These are phyloP conservation scores for Porites evermanni DNA, from an alignment of 92 coral and sea anemone species.

Conservation along the genomic window DNA sequence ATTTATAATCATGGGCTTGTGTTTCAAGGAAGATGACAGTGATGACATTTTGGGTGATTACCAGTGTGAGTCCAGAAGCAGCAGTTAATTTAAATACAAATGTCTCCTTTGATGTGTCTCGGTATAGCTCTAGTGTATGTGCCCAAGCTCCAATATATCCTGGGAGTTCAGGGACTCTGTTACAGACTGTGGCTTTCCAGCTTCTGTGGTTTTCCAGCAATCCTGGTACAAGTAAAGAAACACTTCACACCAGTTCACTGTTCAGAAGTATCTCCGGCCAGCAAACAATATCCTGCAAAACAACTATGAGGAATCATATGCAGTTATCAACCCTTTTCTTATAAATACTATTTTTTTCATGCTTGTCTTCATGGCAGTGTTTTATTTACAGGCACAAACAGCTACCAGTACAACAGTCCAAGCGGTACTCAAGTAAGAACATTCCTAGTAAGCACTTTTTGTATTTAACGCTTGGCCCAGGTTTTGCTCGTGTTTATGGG, in stretches of 20 bases:
- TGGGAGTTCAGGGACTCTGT: slow-evolving; percentile 6
- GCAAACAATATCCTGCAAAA: slow-evolving; percentile 22
- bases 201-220: slow-evolving; percentile 40
- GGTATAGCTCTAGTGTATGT: too few relatives aligned
- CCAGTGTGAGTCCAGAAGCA: too few relatives aligned
- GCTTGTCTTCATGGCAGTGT: slow-evolving; percentile 46
- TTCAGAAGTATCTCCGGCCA: slow-evolving; percentile 23
- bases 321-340: slow-evolving; percentile 29
- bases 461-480: slow-evolving; percentile 35
- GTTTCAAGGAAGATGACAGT: too few relatives aligned
- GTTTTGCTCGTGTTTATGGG: slow-evolving; percentile 22
- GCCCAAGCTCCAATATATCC: slow-evolving; percentile 24
- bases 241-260: slow-evolving; percentile 20
- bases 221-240: slow-evolving; percentile 49
- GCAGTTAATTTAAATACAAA: too few relatives aligned
- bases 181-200: slow-evolving; percentile 47
- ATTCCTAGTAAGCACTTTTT: slow-evolving; percentile 29
- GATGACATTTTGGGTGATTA: too few relatives aligned
- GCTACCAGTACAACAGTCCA: not conserved
- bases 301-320: slow-evolving; percentile 36
- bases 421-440: not conserved
- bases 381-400: slow-evolving; percentile 20
- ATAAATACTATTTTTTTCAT: slow-evolving; percentile 27
- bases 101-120: too few relatives aligned
- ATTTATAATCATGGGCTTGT: too few relatives aligned